Conservation (phyloP, 2,888 invertebrate species). For the Macrostomum cliftonense region DNA sequence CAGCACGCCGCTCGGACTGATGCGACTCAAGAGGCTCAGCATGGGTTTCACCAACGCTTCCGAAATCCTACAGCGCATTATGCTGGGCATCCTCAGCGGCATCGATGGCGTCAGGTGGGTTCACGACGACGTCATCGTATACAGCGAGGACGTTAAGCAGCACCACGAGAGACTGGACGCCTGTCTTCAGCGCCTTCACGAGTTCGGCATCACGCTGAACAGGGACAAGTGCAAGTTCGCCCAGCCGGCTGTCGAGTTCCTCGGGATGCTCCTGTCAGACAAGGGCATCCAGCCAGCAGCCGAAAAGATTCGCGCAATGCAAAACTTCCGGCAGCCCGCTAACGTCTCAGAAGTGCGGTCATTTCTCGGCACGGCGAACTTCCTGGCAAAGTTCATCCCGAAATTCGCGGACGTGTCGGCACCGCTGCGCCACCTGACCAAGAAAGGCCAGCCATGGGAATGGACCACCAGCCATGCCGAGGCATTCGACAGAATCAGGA, state of each 20-base stretch:
- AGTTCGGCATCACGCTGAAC: slow-evolving; percentile 11
- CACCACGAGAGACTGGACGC: slow-evolving; percentile 8
- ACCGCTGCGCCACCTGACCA: slow-evolving; percentile 7
- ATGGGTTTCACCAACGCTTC: slow-evolving; percentile 10
- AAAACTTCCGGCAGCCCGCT: not conserved
- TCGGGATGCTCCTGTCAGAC: not conserved
- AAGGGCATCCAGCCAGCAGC: slow-evolving; percentile 2
- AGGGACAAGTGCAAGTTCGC: slow-evolving; percentile 9
- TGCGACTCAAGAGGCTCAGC: slow-evolving; percentile 11
- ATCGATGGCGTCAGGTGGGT: slow-evolving; percentile 5
- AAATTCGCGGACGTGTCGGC: slow-evolving; percentile 11
- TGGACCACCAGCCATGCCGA: slow-evolving; percentile 8
- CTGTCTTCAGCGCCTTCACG: slow-evolving; percentile 8
- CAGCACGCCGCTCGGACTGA: slow-evolving; percentile 13
- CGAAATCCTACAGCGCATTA: slow-evolving; percentile 7
- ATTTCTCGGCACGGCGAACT: slow-evolving; percentile 9
- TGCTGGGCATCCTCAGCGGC: slow-evolving; percentile 1
- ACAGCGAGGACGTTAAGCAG: slow-evolving; percentile 1
- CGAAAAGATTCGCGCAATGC: slow-evolving; percentile 5
- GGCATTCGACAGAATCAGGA: slow-evolving; percentile 12
- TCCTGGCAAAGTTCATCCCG: slow-evolving; percentile 6
- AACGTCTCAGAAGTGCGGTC: slow-evolving; percentile 10
- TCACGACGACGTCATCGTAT: slow-evolving; percentile 11
- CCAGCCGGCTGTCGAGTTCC: not conserved
- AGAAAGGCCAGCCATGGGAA: slow-evolving; percentile 3